A percentile compares a stretch with the other conserved stretches of the same genome.
phyloP scores from a whole-genome alignment of 2,888 invertebrate species.

The Beris chalybata region DNA sequence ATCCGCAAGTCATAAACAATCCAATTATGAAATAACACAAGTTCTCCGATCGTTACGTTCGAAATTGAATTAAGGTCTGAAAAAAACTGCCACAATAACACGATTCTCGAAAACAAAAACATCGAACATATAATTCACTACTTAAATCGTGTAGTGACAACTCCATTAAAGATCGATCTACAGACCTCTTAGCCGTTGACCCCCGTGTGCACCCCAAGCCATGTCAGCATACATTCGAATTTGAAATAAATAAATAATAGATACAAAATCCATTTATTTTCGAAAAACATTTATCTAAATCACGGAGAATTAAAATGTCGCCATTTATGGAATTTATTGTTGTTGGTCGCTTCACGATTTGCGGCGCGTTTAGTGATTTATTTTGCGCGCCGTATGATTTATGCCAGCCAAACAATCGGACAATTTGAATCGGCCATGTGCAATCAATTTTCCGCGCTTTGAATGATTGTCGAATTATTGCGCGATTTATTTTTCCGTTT shows the following conservation, averaged over 20 bases:
- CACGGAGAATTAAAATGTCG: constrained; percentile 22
- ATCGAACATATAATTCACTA: constrained; percentile 23
- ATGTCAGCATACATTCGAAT: background rate
- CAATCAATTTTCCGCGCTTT: too few species aligned
- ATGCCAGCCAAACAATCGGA: too few species aligned
- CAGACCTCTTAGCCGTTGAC: constrained; percentile 23
- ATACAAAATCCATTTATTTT: constrained; percentile 16
- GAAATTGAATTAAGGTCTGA: too few species aligned
- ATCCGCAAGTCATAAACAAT: too few species aligned
- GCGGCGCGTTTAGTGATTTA: too few species aligned
- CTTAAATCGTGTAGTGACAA: constrained; percentile 32
- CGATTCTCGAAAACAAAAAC: constrained; percentile 20
- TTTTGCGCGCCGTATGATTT: too few species aligned
- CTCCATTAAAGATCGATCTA: constrained; percentile 29
- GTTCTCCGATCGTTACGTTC: too few species aligned
- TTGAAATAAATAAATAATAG: constrained; percentile 8
- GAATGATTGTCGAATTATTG: too few species aligned
- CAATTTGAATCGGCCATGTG: too few species aligned
- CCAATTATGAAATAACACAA: too few species aligned
- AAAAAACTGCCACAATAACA: constrained; percentile 28
- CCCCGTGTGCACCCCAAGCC: constrained; percentile 15
- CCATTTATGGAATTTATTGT: constrained; percentile 13
- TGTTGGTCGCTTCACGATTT: constrained; percentile 13
- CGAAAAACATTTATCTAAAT: background rate
- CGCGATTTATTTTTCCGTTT: too few species aligned